Evolutionary conservation across 2,797 vertebrate genomes (phyloP).

Genomic region (Coregonus sp.): DNA sequence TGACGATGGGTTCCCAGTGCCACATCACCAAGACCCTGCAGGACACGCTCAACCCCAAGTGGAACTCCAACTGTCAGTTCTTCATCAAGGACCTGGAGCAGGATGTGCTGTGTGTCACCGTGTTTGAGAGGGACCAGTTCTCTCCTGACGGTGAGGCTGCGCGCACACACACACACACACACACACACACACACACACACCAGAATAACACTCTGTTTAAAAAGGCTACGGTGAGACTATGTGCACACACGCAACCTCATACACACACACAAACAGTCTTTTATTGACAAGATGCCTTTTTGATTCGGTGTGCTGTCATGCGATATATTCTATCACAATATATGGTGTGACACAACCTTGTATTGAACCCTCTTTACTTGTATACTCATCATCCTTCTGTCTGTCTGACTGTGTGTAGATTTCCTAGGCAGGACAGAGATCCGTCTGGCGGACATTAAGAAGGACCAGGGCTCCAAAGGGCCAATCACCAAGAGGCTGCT

Average conservation of each 20-base stretch:
- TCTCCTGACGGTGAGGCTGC: conserved; percentile 87
- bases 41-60: conserved; percentile 97
- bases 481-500: conserved; percentile 96
- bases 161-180: neutral
- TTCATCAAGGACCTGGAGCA: conserved; percentile 98
- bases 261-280: neutral
- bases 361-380: neutral
- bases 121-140: conserved; percentile 98
- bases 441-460: conserved; percentile 96
- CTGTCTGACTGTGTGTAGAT: conserved; percentile 75
- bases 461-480: conserved; percentile 97
- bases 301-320: neutral
- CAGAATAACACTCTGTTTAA: neutral
- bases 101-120: conserved; percentile 96
- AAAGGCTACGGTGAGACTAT: neutral
- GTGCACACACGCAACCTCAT: neutral
- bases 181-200: conserved; percentile 12
- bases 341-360: neutral
- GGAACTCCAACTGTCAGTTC: conserved; percentile 99
- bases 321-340: neutral
- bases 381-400: neutral
- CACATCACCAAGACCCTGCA: conserved; percentile 98
- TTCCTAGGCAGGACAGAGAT: conserved; percentile 98
- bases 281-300: neutral
- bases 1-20: conserved; percentile 98